phyloP scores from a whole-genome alignment of 2,888 invertebrate species.

The Malthinus seriepunctatus region DNA sequence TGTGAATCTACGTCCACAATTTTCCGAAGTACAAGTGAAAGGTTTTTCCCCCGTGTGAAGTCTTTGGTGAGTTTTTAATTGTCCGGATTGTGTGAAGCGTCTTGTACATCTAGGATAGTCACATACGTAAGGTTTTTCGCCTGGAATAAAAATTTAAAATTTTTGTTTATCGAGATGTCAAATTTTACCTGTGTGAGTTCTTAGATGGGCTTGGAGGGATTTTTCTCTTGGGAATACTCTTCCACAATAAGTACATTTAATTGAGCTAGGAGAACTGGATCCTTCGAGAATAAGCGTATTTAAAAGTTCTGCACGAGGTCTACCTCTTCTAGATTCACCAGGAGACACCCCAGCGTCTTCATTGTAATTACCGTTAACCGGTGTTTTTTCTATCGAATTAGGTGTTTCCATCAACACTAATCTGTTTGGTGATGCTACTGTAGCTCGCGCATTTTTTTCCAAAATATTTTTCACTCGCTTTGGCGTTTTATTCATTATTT shows the following conservation, averaged over 20 bases:
- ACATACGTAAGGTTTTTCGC: slow-evolving; percentile 74
- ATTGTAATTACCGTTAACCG: slow-evolving; percentile 35
- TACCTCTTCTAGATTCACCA: slow-evolving; percentile 61
- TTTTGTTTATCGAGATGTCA: background rate
- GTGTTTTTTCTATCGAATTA: slow-evolving; percentile 32
- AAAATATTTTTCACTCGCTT: slow-evolving; percentile 30
- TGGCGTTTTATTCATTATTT: slow-evolving; percentile 35
- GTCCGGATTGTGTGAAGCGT: slow-evolving; percentile 77
- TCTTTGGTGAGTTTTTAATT: slow-evolving; percentile 76
- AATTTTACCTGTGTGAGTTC: slow-evolving; percentile 65
- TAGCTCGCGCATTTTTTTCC: slow-evolving; percentile 24
- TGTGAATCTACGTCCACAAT: slow-evolving; percentile 71
- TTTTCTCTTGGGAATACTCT: slow-evolving; percentile 77
- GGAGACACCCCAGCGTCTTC: slow-evolving; percentile 40
- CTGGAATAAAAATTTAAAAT: slow-evolving; percentile 52
- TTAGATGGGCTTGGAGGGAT: slow-evolving; percentile 69
- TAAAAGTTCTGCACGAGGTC: slow-evolving; percentile 72
- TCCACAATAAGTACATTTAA: slow-evolving; percentile 71
- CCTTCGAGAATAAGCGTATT: slow-evolving; percentile 71
- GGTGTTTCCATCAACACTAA: slow-evolving; percentile 27
- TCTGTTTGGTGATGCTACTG: slow-evolving; percentile 30
- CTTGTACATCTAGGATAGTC: slow-evolving; percentile 73
- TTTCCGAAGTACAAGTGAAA: slow-evolving; percentile 66
- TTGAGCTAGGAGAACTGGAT: slow-evolving; percentile 67
- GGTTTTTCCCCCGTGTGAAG: slow-evolving; percentile 79